Conservation (phyloP, 2,797 vertebrate species). For the Diplodus sargus region DNA sequence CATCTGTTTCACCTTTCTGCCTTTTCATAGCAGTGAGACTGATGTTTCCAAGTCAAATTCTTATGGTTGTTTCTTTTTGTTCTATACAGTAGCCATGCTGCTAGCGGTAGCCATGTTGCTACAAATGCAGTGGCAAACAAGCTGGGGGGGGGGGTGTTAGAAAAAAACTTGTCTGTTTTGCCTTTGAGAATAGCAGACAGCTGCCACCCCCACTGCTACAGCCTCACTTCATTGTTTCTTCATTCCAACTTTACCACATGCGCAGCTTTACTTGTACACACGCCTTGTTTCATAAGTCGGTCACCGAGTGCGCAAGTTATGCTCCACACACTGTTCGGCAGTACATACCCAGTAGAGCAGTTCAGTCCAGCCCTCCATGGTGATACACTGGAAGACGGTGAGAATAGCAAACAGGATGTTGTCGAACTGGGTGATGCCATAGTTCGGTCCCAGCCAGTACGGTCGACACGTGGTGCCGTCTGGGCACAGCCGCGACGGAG, state of each 20-base stretch:
- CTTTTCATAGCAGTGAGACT: too few species aligned
- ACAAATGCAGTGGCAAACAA: too few species aligned
- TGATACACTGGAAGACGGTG: conserved; percentile 98
- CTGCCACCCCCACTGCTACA: too few species aligned
- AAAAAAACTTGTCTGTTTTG: too few species aligned
- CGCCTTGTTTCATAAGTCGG: neutral
- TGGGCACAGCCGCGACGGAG: conserved; percentile 90
- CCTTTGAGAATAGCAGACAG: too few species aligned
- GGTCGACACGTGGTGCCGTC: conserved; percentile 88
- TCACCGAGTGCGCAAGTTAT: neutral
- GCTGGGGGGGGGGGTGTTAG: too few species aligned
- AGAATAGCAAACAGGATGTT: conserved; percentile 97
- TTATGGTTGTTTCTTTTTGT: too few species aligned
- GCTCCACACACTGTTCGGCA: neutral
- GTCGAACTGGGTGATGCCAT: conserved; percentile 97
- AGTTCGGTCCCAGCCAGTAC: conserved; percentile 95
- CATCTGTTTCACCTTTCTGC: too few species aligned
- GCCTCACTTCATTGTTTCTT: neutral
- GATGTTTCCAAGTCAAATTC: too few species aligned
- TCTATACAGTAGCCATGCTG: too few species aligned
- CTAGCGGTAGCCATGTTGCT: too few species aligned
- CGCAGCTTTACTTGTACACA: neutral
- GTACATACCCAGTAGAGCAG: conserved; percentile 93
- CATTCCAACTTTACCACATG: neutral
- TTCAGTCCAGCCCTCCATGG: conserved; percentile 98